Conservation (phyloP, 2,797 vertebrate species). For the Thalassophryne amazonica region DNA sequence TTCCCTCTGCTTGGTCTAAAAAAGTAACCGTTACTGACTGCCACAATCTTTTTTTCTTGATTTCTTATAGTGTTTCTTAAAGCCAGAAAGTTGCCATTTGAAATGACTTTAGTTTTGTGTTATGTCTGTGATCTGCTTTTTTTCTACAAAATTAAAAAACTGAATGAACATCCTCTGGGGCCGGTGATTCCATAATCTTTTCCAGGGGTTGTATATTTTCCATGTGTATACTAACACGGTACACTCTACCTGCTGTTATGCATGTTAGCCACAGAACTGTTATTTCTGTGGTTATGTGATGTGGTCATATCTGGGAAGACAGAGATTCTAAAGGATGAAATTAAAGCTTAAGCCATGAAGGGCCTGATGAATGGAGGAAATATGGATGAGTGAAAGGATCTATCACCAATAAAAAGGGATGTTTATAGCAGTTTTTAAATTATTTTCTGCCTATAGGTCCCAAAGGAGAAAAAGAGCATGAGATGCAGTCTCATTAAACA, state of each 20-base stretch:
- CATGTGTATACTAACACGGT: background rate
- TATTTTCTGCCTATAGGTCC: conserved; percentile 46
- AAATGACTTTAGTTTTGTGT: too few species aligned
- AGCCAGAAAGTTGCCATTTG: too few species aligned
- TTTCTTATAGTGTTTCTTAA: too few species aligned
- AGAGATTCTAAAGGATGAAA: conserved; percentile 30
- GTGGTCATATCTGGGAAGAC: conserved; percentile 21
- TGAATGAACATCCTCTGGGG: too few species aligned
- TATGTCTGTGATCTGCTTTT: too few species aligned
- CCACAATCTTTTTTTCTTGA: too few species aligned
- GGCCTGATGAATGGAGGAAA: conserved; percentile 38
- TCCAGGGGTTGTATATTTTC: too few species aligned
- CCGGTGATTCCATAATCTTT: too few species aligned
- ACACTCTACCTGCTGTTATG: conserved; percentile 6
- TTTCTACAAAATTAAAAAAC: too few species aligned
- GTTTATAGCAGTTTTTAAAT: conserved; percentile 44
- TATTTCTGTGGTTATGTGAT: conserved; percentile 16
- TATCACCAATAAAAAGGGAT: conserved; percentile 40
- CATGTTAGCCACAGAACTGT: conserved; percentile 9
- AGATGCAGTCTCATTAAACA: conserved; percentile 56
- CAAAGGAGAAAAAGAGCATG: conserved; percentile 47
- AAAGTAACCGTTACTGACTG: too few species aligned
- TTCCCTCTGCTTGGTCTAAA: too few species aligned
- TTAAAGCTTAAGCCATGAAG: conserved; percentile 33
- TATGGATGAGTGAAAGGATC: conserved; percentile 27